Evolutionary conservation across 2,797 vertebrate genomes (phyloP).

Genomic region (Silurus aristotelis): DNA sequence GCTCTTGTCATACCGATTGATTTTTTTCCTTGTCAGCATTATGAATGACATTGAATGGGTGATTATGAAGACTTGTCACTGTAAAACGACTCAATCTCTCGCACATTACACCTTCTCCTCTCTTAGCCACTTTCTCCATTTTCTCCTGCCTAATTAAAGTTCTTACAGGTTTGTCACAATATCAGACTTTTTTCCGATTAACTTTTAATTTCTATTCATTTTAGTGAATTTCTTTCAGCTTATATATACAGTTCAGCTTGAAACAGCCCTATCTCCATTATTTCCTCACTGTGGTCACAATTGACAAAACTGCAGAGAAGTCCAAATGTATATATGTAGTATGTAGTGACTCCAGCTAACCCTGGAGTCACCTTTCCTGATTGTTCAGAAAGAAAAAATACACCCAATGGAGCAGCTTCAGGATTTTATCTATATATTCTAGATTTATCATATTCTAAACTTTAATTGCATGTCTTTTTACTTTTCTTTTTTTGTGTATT

Average conservation of each 20-base stretch:
- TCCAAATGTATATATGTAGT: background rate
- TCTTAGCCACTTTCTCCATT: background rate
- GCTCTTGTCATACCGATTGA: conserved; percentile 23
- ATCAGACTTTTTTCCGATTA: conserved; percentile 38
- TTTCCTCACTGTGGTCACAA: conserved; percentile 5
- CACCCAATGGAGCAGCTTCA: too few species aligned
- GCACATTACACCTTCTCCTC: conserved; percentile 11
- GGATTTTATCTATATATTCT: too few species aligned
- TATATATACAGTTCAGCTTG: background rate
- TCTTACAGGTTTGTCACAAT: conserved; percentile 38
- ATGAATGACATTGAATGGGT: conserved; percentile 44
- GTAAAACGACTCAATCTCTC: conserved; percentile 39
- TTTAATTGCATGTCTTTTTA: too few species aligned
- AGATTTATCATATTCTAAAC: too few species aligned
- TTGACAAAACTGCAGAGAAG: background rate
- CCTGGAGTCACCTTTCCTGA: background rate
- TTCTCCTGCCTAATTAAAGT: conserved; percentile 32
- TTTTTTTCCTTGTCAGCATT: conserved; percentile 37
- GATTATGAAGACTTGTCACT: conserved; percentile 40
- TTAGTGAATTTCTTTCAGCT: conserved; percentile 23
- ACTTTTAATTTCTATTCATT: conserved; percentile 32
- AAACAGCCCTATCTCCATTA: background rate
- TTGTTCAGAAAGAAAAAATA: background rate
- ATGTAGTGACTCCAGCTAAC: background rate
- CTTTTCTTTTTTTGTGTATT: too few species aligned